phyloP scores from a whole-genome alignment of 2,888 invertebrate species.

The Rugalucina vietnamica region DNA sequence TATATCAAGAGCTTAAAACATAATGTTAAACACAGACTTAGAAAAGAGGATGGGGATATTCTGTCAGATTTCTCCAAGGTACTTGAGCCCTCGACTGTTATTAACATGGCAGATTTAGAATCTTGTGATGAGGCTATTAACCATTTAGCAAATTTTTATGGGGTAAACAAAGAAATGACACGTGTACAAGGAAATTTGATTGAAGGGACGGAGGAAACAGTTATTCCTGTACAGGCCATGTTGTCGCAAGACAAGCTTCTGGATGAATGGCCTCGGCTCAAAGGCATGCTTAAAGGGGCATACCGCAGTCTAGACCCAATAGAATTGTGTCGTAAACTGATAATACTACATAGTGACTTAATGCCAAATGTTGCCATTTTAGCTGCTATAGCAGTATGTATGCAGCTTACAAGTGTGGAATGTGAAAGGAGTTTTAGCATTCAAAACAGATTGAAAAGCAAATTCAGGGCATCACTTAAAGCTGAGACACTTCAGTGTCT shows the following conservation, averaged over 20 bases:
- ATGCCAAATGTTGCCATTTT: conserved; percentile 27
- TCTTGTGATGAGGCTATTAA: neutral
- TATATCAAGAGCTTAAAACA: conserved; percentile 21
- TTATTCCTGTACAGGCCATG: neutral
- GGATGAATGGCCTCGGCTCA: conserved; percentile 42
- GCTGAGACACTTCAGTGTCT: neutral
- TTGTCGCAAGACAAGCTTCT: conserved; percentile 17
- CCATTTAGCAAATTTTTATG: neutral
- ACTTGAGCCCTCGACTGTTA: conserved; percentile 11
- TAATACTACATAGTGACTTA: conserved; percentile 8
- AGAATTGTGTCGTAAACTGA: conserved; percentile 24
- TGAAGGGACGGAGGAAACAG: conserved; percentile 1
- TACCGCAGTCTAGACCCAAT: neutral
- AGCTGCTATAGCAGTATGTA: conserved; percentile 34
- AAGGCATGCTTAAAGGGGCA: conserved; percentile 42
- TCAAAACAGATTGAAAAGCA: conserved; percentile 40
- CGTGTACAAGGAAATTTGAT: conserved; percentile 25
- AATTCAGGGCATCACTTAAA: conserved; percentile 17
- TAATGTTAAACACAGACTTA: conserved; percentile 39
- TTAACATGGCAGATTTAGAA: neutral
- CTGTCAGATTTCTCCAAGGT: conserved; percentile 35
- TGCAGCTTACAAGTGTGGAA: conserved; percentile 45
- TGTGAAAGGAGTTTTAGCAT: conserved; percentile 50
- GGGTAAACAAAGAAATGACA: conserved; percentile 12
- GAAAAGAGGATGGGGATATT: conserved; percentile 31